phyloP scores from a whole-genome alignment of 2,797 vertebrate genomes.

The Gambelia wislizenii region DNA sequence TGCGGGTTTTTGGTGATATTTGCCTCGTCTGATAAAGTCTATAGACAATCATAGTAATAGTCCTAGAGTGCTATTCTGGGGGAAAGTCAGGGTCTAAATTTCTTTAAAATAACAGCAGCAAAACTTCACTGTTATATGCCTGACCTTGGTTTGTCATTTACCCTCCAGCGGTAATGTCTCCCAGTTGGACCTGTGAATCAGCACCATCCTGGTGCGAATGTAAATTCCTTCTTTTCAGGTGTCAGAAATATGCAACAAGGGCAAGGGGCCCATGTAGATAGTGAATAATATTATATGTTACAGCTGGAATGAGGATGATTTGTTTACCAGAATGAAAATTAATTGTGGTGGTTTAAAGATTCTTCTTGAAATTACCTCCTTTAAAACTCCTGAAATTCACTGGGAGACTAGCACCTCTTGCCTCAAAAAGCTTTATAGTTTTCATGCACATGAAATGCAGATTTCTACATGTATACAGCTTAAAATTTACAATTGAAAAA shows the following conservation, averaged over 20 bases:
- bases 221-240: neutral
- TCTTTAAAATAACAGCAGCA: neutral
- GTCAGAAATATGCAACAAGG: neutral
- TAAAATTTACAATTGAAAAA: too few species aligned
- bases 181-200: neutral
- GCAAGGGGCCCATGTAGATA: neutral
- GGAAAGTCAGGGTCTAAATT: neutral
- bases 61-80: neutral
- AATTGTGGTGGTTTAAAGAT: too few species aligned
- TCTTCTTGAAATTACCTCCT: too few species aligned
- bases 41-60: too few species aligned
- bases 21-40: too few species aligned
- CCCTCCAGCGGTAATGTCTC: neutral
- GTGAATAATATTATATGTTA: neutral
- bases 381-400: too few species aligned
- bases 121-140: neutral
- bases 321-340: neutral
- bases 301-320: neutral
- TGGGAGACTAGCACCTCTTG: too few species aligned
- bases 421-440: too few species aligned
- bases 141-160: neutral
- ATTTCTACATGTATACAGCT: neutral
- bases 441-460: too few species aligned
- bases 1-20: too few species aligned
- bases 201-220: neutral